Conservation (phyloP, 2,113 vertebrate species). For the Pseudonaja textilis region DNA sequence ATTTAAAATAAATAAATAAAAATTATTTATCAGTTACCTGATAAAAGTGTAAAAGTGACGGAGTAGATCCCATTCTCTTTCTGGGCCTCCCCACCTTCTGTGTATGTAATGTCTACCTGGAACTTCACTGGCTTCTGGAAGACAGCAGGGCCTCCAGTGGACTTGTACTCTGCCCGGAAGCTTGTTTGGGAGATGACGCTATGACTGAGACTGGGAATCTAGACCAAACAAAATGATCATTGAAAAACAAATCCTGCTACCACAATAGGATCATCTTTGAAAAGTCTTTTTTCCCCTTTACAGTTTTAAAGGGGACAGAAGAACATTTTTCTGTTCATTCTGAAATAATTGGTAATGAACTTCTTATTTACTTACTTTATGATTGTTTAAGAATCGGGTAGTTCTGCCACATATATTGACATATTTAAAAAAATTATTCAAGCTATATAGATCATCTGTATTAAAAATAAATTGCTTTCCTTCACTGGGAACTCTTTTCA, state of each 20-base stretch:
- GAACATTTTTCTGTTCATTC: constrained; percentile 10
- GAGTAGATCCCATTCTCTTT: constrained; percentile 98
- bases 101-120: constrained; percentile 99
- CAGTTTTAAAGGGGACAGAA: neutral
- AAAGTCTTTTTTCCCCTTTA: neutral
- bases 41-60: constrained; percentile 97
- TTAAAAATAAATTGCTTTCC: neutral
- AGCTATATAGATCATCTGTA: neutral
- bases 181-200: constrained; percentile 98
- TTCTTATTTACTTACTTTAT: neutral
- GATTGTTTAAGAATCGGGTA: neutral
- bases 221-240: constrained; percentile 25
- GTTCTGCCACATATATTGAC: neutral
- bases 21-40: constrained; percentile 76
- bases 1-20: neutral
- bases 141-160: constrained; percentile 93
- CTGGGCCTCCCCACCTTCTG: constrained; percentile 88
- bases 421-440: neutral
- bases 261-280: neutral
- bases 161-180: constrained; percentile 98
- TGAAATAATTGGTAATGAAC: constrained; percentile 4
- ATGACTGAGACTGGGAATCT: constrained; percentile 99
- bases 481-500: neutral
- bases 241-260: constrained; percentile 21
- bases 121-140: constrained; percentile 99